Evolutionary conservation across 2,113 vertebrate genomes (phyloP).

Genomic region (Labeo catla): DNA sequence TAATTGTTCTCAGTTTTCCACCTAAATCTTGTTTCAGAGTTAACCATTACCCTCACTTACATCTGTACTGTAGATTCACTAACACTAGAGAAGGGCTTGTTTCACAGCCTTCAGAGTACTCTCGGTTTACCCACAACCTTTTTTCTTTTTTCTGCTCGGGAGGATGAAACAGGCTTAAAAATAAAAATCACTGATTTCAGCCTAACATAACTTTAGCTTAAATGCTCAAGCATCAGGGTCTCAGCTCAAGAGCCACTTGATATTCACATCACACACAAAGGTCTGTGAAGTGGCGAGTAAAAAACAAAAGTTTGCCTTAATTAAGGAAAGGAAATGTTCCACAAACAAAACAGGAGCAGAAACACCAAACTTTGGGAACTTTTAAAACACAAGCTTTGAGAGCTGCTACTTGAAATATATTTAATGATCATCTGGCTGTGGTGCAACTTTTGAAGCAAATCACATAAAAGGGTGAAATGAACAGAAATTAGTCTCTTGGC

Average conservation of each 20-base stretch:
- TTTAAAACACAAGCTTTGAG: slow-evolving; percentile 38
- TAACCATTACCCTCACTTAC: slow-evolving; percentile 13
- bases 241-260: slow-evolving; percentile 71
- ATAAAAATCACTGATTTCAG: slow-evolving; percentile 38
- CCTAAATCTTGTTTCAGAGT: slow-evolving; percentile 16
- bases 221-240: slow-evolving; percentile 62
- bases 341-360: slow-evolving; percentile 56
- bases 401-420: neutral
- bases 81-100: neutral
- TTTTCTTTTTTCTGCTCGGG: neutral
- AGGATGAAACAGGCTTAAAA: neutral
- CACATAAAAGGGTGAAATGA: neutral
- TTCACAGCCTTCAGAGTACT: neutral
- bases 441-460: neutral
- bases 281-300: slow-evolving; percentile 70
- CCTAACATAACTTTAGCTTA: slow-evolving; percentile 56
- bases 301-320: slow-evolving; percentile 65
- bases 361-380: slow-evolving; percentile 43
- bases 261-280: slow-evolving; percentile 80
- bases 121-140: neutral
- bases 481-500: neutral
- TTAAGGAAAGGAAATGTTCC: slow-evolving; percentile 62
- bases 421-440: neutral
- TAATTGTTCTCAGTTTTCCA: neutral
- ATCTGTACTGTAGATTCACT: neutral